A percentile compares a stretch with the other conserved stretches of the same genome.
These are phyloP conservation scores for Sminthurinus signatus DNA, from an alignment of 1,140 invertebrate species.

Conservation along the genomic window DNA sequence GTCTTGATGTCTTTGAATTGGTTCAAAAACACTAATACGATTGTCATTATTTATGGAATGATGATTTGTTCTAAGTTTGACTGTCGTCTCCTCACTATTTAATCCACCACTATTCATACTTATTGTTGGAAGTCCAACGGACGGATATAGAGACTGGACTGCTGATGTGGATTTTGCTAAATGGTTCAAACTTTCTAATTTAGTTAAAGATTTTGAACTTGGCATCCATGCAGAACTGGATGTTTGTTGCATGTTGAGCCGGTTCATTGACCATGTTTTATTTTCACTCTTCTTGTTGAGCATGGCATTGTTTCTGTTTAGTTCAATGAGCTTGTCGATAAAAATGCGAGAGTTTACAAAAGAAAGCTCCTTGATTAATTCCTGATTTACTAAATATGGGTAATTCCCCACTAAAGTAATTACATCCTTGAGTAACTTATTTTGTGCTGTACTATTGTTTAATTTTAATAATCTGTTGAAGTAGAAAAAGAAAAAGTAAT, in stretches of 20 bases:
- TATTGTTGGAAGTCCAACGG: neutral
- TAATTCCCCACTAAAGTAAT: conserved; percentile 15
- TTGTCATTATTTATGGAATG: conserved; percentile 46
- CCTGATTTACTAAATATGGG: conserved; percentile 28
- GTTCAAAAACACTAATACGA: conserved; percentile 76
- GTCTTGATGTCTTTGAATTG: conserved; percentile 75
- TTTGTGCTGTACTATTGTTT: conserved; percentile 25
- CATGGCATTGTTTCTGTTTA: conserved; percentile 5
- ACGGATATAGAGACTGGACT: too few species aligned
- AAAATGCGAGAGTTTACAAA: conserved; percentile 21
- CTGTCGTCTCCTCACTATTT: neutral
- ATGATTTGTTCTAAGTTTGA: neutral
- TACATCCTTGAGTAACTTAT: conserved; percentile 30
- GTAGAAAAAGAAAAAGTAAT: too few species aligned
- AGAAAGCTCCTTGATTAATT: conserved; percentile 18
- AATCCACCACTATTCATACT: neutral
- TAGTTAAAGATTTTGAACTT: conserved; percentile 8
- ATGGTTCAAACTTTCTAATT: conserved; percentile 10
- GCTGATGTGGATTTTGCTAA: neutral
- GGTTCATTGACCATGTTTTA: conserved; percentile 4
- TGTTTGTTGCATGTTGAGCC: neutral
- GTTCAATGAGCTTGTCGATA: conserved; percentile 25
- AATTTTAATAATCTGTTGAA: conserved; percentile 22
- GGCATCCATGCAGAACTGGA: conserved; percentile 4
- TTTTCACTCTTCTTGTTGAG: conserved; percentile 13